Percentiles rank a stretch among this genome's conserved stretches.
These are phyloP conservation scores for Halcyon malimbica DNA, from an alignment of 2,113 vertebrate species.

Conservation along the genomic window DNA sequence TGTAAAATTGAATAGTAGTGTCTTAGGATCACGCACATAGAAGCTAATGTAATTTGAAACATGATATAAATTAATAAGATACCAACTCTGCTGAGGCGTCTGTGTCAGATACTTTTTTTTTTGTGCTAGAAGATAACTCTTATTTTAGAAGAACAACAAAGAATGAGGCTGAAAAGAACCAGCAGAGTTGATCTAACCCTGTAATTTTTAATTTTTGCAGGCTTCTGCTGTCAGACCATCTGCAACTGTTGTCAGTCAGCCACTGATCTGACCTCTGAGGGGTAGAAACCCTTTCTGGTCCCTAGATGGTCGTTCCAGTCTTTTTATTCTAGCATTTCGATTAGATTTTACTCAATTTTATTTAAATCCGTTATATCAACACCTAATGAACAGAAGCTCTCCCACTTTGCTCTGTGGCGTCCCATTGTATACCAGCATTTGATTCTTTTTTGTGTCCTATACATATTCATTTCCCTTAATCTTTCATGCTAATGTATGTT, in stretches of 20 bases:
- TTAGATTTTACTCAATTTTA: conserved; percentile 34
- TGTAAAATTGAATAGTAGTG: background rate
- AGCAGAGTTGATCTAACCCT: background rate
- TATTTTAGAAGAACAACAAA: background rate
- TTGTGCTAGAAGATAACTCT: background rate
- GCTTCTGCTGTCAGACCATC: conserved; percentile 27
- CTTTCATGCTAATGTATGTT: background rate
- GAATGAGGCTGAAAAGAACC: background rate
- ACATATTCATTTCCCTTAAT: conserved; percentile 36
- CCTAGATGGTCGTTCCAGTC: background rate
- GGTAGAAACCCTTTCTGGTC: conserved; percentile 10
- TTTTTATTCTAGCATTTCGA: conserved; percentile 41
- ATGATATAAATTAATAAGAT: background rate
- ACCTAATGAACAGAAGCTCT: conserved; percentile 38
- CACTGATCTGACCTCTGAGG: conserved; percentile 21
- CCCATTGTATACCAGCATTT: background rate
- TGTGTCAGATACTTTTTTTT: background rate
- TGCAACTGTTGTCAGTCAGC: conserved; percentile 16
- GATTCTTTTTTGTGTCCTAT: background rate
- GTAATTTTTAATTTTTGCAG: background rate
- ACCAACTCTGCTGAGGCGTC: background rate
- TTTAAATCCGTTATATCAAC: conserved; percentile 59
- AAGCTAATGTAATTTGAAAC: background rate
- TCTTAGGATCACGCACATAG: background rate
- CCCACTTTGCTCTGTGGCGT: conserved; percentile 17